A percentile compares a stretch with the other conserved stretches of the same genome.
phyloP scores from a whole-genome alignment of 2,888 invertebrate species.

The Linhomoeus sp. region DNA sequence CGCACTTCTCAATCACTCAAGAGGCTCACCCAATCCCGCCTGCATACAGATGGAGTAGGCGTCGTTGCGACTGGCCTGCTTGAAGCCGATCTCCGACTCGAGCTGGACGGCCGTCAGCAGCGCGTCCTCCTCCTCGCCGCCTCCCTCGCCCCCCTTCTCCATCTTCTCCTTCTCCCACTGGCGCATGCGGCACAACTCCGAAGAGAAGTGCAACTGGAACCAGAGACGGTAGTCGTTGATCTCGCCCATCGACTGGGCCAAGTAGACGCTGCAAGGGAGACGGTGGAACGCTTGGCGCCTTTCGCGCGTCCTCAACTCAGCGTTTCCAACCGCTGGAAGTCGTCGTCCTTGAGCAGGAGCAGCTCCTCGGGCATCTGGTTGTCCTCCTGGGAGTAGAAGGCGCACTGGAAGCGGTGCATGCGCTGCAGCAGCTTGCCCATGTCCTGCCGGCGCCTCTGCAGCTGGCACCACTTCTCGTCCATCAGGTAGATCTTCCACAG shows the following conservation, averaged over 20 bases:
- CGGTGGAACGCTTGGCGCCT: neutral
- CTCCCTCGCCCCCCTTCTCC: neutral
- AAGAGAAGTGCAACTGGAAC: conserved; percentile 73
- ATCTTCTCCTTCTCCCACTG: conserved; percentile 12
- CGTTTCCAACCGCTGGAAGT: neutral
- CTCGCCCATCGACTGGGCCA: conserved; percentile 66
- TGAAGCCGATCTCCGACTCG: conserved; percentile 37
- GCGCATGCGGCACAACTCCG: conserved; percentile 33
- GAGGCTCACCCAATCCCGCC: conserved; percentile 15
- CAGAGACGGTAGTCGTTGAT: conserved; percentile 77
- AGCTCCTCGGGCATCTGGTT: conserved; percentile 27
- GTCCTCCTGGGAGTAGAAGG: conserved; percentile 46
- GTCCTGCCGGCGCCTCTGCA: conserved; percentile 61
- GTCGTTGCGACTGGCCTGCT: conserved; percentile 64
- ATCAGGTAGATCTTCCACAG: conserved; percentile 92
- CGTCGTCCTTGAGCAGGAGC: neutral
- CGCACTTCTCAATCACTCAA: neutral
- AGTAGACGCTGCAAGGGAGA: conserved; percentile 36
- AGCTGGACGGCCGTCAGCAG: neutral
- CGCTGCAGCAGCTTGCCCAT: conserved; percentile 60
- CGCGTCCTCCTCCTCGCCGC: conserved; percentile 6
- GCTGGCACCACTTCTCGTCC: conserved; percentile 83
- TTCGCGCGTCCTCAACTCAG: too few species aligned
- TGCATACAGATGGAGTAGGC: conserved; percentile 41
- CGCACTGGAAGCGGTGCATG: conserved; percentile 73